phyloP scores from a whole-genome alignment of 2,113 vertebrate species.

The Toxostoma redivivum region DNA sequence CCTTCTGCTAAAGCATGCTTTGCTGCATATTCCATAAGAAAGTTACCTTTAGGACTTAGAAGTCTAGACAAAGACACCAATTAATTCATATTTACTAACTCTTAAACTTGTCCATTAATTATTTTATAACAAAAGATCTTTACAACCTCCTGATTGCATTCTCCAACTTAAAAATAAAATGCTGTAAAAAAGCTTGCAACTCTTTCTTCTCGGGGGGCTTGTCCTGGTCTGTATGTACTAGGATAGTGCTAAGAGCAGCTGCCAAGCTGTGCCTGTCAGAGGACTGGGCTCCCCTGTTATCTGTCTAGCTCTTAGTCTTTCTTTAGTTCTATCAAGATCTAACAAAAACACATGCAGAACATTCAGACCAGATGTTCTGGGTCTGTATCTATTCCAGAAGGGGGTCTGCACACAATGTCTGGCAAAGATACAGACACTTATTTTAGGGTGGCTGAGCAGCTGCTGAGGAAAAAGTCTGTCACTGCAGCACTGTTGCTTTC shows the following conservation, averaged over 20 bases:
- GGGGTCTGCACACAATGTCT: neutral
- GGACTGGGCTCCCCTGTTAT: neutral
- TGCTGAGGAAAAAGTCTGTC: neutral
- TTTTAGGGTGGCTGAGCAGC: neutral
- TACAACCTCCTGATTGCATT: neutral
- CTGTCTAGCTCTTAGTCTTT: neutral
- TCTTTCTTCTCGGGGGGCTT: accelerated
- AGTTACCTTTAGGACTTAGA: neutral
- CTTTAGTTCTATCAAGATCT: neutral
- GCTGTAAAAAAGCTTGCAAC: neutral
- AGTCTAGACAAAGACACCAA: neutral
- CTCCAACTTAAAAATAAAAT: neutral
- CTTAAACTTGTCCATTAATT: neutral
- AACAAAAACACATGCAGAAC: neutral
- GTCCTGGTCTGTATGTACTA: neutral
- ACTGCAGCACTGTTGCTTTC: neutral
- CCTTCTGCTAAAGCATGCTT: neutral
- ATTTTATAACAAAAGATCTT: neutral
- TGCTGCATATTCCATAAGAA: neutral
- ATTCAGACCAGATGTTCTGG: neutral
- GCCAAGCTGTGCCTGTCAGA: neutral
- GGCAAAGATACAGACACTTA: neutral
- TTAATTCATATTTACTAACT: neutral
- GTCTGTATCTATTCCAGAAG: neutral
- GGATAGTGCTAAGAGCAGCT: neutral